Evolutionary conservation across 2,113 vertebrate genomes (phyloP).

Genomic region (Nestor notabilis): DNA sequence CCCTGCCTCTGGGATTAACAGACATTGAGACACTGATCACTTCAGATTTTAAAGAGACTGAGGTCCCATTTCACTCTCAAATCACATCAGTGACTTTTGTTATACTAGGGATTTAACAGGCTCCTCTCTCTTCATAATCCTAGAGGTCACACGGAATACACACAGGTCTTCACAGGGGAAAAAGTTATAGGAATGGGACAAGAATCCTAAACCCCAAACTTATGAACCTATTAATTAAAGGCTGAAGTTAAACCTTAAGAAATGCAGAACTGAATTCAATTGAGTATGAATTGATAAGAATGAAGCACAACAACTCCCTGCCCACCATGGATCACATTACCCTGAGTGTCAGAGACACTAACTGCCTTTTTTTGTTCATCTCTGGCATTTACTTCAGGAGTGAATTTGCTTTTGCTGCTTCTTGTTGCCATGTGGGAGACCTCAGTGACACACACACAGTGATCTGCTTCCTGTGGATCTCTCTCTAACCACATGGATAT

Average conservation of each 20-base stretch:
- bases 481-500: rapidly evolving
- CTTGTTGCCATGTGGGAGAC: background rate
- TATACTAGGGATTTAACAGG: rapidly evolving
- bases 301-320: background rate
- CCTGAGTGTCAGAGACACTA: background rate
- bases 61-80: background rate
- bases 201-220: background rate
- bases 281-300: background rate
- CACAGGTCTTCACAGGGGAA: background rate
- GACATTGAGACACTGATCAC: background rate
- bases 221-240: background rate
- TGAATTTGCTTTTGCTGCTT: background rate
- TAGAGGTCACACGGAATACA: background rate
- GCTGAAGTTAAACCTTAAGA: background rate
- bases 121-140: background rate
- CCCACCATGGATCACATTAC: background rate
- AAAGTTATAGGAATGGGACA: background rate
- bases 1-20: slow-evolving; percentile 81
- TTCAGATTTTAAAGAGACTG: background rate
- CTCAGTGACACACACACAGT: background rate
- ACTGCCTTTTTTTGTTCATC: background rate
- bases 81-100: background rate
- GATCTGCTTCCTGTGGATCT: background rate
- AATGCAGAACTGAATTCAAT: background rate
- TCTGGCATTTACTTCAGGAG: background rate